These are phyloP conservation scores for Circaetus cinerascens DNA, from an alignment of 2,113 vertebrate genomes.

Conservation along the genomic window DNA sequence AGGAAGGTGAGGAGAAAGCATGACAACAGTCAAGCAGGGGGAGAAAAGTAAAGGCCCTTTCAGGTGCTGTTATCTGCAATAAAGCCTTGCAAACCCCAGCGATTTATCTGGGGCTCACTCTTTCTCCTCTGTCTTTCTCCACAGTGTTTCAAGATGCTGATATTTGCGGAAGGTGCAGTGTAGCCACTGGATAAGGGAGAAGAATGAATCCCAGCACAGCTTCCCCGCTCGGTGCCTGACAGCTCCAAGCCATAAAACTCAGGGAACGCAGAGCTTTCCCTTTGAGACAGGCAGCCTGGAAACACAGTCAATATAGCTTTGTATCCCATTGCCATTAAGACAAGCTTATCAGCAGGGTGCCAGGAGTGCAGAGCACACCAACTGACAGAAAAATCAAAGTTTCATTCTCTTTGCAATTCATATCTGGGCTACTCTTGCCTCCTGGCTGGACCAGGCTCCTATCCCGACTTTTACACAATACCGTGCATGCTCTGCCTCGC, in stretches of 20 bases:
- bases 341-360: slow-evolving; percentile 8
- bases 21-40: not conserved
- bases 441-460: not conserved
- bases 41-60: not conserved
- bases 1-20: not conserved
- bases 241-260: not conserved
- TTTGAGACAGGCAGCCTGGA: not conserved
- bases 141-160: not conserved
- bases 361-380: not conserved
- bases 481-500: not conserved
- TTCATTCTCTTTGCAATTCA: not conserved
- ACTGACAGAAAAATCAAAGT: not conserved
- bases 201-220: not conserved
- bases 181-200: slow-evolving; percentile 4
- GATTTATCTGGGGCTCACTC: not conserved
- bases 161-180: not conserved
- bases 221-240: not conserved
- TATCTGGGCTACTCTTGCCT: not conserved
- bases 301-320: not conserved
- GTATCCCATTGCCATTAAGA: not conserved
- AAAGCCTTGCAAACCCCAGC: not conserved
- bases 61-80: not conserved
- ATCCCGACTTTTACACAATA: not conserved
- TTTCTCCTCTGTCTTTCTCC: not conserved
- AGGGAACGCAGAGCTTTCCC: not conserved